A percentile compares a stretch with the other conserved stretches of the same genome.
Conservation (phyloP, 2,797 vertebrate genomes). For the Uromys caudimaculatus region DNA sequence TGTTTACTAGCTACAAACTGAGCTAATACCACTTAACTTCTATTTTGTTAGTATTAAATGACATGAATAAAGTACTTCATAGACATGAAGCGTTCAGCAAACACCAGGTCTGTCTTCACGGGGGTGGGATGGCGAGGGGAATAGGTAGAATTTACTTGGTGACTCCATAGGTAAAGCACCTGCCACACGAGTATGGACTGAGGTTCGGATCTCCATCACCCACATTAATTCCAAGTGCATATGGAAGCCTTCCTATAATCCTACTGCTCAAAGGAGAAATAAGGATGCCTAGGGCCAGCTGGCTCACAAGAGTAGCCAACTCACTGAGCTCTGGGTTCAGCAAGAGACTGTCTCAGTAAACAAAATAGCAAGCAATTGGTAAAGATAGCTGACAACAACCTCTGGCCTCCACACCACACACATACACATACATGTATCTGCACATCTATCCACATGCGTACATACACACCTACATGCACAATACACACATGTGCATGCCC, state of each 20-base stretch:
- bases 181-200: too few species aligned
- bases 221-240: neutral
- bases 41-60: conserved; percentile 13
- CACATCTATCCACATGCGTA: neutral
- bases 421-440: neutral
- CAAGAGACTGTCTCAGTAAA: neutral
- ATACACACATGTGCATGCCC: neutral
- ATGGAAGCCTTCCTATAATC: neutral
- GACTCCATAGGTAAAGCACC: neutral
- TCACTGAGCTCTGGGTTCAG: neutral
- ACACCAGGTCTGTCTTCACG: neutral
- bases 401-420: neutral
- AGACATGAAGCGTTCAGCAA: neutral
- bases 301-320: neutral
- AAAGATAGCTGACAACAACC: neutral
- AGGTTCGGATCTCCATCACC: neutral
- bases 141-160: neutral
- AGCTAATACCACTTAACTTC: neutral
- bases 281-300: neutral
- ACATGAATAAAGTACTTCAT: neutral
- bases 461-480: neutral
- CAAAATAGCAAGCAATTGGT: neutral
- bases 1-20: neutral
- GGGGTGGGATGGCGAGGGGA: neutral
- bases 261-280: neutral